A percentile compares a stretch with the other conserved stretches of the same genome.
phyloP scores from a whole-genome alignment of 2,888 invertebrate species.

The Leptinotarsa peninsularis region DNA sequence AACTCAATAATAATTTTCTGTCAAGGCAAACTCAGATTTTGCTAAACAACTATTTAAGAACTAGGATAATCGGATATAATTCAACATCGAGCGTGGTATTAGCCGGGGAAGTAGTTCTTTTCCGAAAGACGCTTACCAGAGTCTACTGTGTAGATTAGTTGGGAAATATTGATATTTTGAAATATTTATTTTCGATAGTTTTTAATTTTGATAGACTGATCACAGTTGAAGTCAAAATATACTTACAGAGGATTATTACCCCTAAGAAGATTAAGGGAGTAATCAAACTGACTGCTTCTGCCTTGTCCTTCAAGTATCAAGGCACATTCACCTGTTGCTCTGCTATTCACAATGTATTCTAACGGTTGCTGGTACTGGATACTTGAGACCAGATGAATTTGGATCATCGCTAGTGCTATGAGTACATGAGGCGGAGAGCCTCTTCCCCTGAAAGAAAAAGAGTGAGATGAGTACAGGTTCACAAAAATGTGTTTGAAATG shows the following conservation, averaged over 20 bases:
- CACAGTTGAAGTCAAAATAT: background rate
- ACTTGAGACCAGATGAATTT: constrained; percentile 38
- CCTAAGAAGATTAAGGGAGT: constrained; percentile 84
- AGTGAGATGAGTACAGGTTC: background rate
- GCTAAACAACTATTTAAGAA: too few species aligned
- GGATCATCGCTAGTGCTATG: constrained; percentile 1
- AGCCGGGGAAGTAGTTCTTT: too few species aligned
- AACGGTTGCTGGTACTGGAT: constrained; percentile 63
- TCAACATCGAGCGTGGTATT: too few species aligned
- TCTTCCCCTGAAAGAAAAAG: constrained; percentile 22
- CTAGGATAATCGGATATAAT: too few species aligned
- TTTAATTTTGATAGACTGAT: too few species aligned
- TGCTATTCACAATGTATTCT: constrained; percentile 53
- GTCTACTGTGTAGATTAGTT: too few species aligned
- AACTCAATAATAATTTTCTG: too few species aligned
- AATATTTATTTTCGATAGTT: too few species aligned
- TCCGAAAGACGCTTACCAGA: too few species aligned
- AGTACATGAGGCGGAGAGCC: background rate
- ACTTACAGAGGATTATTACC: constrained; percentile 63
- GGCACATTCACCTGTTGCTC: constrained; percentile 76
- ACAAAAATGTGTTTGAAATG: background rate
- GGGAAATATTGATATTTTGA: too few species aligned
- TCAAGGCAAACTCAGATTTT: too few species aligned
- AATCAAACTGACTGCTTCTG: constrained; percentile 85
- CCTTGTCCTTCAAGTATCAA: constrained; percentile 82